phyloP scores from a whole-genome alignment of 2,888 invertebrate species.

The Flexamia atlantica region DNA sequence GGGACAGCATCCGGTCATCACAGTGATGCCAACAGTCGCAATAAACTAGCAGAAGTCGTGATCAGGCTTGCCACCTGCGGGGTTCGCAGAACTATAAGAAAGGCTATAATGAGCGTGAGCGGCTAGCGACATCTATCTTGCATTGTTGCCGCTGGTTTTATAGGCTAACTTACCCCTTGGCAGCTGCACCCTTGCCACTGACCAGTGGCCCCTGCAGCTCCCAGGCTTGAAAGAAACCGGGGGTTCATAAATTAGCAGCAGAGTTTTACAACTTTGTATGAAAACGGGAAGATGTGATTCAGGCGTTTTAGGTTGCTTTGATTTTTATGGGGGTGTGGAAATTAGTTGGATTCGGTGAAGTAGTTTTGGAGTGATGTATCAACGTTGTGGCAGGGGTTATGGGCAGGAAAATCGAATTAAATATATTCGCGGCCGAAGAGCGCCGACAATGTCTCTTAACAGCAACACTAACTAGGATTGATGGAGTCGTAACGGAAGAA shows the following conservation, averaged over 20 bases:
- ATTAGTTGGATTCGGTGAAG: neutral
- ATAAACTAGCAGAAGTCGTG: constrained; percentile 46
- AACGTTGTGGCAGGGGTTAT: neutral
- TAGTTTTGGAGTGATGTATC: neutral
- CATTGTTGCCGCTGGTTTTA: constrained; percentile 51
- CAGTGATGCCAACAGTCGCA: constrained; percentile 60
- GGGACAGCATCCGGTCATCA: constrained; percentile 55
- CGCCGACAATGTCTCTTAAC: too few relatives aligned
- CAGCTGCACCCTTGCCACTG: constrained; percentile 53
- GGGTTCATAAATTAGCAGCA: constrained; percentile 1
- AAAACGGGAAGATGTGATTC: neutral
- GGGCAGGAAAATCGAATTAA: neutral
- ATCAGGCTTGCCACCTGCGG: constrained; percentile 54
- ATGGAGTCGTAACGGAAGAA: too few relatives aligned
- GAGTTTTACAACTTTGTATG: constrained; percentile 12
- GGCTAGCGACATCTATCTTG: constrained; percentile 59
- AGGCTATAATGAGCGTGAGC: constrained; percentile 55
- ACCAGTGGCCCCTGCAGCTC: constrained; percentile 28
- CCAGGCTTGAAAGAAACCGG: constrained; percentile 21
- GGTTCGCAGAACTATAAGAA: constrained; percentile 55
- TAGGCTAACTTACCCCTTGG: constrained; percentile 56
- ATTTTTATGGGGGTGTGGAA: neutral
- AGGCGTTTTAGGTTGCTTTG: neutral
- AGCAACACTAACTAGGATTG: too few relatives aligned
- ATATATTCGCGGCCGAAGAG: too few relatives aligned